Percentiles rank a stretch among this genome's conserved stretches.
These are phyloP conservation scores for Enteromius thamalakanensis DNA, from an alignment of 2,797 vertebrate genomes.

Conservation along the genomic window DNA sequence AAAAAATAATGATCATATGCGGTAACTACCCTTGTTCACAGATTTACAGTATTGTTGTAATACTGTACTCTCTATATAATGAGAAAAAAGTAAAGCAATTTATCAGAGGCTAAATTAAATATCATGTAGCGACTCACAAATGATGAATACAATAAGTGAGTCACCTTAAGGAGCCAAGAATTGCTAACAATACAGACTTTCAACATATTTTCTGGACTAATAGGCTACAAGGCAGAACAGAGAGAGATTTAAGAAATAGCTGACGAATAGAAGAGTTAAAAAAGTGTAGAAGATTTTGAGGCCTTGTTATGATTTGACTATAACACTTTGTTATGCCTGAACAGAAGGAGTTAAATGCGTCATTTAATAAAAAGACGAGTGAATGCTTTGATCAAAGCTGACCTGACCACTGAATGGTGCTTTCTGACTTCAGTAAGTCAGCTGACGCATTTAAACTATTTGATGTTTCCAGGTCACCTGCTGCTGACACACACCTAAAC, in stretches of 20 bases:
- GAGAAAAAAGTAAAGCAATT: not conserved
- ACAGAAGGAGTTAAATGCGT: not conserved
- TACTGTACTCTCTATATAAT: not conserved
- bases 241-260: not conserved
- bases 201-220: not conserved
- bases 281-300: not conserved
- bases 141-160: not conserved
- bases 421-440: not conserved
- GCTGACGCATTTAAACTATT: not conserved
- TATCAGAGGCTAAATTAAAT: not conserved
- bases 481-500: slow-evolving; percentile 3
- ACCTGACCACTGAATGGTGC: not conserved
- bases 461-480: slow-evolving; percentile 15
- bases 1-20: not conserved
- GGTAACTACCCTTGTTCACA: not conserved
- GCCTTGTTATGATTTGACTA: not conserved
- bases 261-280: not conserved
- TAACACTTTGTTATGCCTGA: not conserved
- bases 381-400: slow-evolving; percentile 15
- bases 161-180: not conserved
- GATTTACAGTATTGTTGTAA: not conserved
- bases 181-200: not conserved
- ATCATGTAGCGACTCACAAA: not conserved
- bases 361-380: not conserved
- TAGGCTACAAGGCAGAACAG: not conserved